phyloP scores from a whole-genome alignment of 2,888 invertebrate species.

The Pachymerium ferrugineum region DNA sequence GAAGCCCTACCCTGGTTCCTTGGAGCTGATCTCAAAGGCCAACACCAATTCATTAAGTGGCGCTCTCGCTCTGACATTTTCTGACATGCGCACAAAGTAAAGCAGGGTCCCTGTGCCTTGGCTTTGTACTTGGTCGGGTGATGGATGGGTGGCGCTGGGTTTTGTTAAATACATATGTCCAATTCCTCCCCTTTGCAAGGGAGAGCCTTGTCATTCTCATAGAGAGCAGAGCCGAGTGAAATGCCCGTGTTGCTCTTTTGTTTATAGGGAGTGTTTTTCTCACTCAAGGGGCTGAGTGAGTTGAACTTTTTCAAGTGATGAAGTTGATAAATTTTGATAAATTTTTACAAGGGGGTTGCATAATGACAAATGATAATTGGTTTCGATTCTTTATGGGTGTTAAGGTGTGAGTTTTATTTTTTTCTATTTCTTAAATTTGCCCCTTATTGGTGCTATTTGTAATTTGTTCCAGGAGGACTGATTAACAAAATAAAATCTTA shows the following conservation, averaged over 20 bases:
- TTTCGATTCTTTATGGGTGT: too few relatives aligned
- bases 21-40: constrained; percentile 27
- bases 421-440: too few relatives aligned
- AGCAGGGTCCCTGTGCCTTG: constrained; percentile 19
- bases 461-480: too few relatives aligned
- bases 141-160: constrained; percentile 25
- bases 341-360: too few relatives aligned
- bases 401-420: too few relatives aligned
- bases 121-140: constrained; percentile 15
- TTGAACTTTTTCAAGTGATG: constrained; percentile 2
- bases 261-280: constrained; percentile 22
- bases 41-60: constrained; percentile 27
- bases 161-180: constrained; percentile 27
- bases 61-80: constrained; percentile 27
- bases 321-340: constrained; percentile 24
- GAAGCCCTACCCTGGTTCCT: constrained; percentile 22
- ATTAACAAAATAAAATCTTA: too few relatives aligned
- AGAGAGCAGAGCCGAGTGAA: neutral
- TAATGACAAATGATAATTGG: too few relatives aligned
- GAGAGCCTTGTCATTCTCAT: constrained; percentile 27
- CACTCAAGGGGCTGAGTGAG: neutral
- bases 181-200: constrained; percentile 1
- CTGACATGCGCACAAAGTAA: constrained; percentile 27
- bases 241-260: constrained; percentile 27
- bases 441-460: too few relatives aligned